phyloP scores from a whole-genome alignment of 2,888 invertebrate genomes.

The Xestia xanthographa region DNA sequence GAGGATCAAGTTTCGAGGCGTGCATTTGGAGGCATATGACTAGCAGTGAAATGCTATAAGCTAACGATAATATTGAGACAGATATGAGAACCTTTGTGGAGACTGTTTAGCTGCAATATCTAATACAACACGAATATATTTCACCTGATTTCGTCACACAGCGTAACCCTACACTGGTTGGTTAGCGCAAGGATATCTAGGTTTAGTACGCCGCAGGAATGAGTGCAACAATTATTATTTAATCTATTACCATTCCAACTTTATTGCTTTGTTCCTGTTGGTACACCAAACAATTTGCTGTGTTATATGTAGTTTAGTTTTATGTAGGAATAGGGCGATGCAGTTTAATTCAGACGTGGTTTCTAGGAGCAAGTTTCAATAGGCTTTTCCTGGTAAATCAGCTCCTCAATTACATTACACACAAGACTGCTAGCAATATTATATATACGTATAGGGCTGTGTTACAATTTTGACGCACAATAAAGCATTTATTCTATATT shows the following conservation, averaged over 20 bases:
- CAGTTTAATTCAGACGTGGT: constrained; percentile 2
- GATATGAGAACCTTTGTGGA: neutral
- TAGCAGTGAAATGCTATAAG: neutral
- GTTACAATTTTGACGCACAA: neutral
- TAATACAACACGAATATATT: constrained; percentile 20
- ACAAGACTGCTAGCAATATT: neutral
- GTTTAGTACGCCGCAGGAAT: constrained; percentile 57
- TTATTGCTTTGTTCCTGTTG: constrained; percentile 76
- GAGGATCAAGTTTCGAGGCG: neutral
- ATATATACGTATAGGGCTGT: neutral
- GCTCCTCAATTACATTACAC: neutral
- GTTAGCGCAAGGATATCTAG: constrained; percentile 50
- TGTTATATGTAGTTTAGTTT: constrained; percentile 12
- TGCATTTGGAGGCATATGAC: neutral
- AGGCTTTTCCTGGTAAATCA: neutral
- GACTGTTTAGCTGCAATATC: constrained; percentile 7
- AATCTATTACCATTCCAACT: constrained; percentile 69
- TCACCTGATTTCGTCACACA: constrained; percentile 27
- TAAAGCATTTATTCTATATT: neutral
- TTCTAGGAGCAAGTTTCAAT: neutral
- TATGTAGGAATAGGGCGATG: neutral
- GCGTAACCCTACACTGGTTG: constrained; percentile 45
- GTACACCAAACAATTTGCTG: constrained; percentile 31
- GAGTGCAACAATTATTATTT: constrained; percentile 69
- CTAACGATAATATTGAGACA: neutral